Percentiles rank a stretch among this genome's conserved stretches.
phyloP scores from a whole-genome alignment of 92 coral and sea anemone species.

The Palythoa caribaeorum region DNA sequence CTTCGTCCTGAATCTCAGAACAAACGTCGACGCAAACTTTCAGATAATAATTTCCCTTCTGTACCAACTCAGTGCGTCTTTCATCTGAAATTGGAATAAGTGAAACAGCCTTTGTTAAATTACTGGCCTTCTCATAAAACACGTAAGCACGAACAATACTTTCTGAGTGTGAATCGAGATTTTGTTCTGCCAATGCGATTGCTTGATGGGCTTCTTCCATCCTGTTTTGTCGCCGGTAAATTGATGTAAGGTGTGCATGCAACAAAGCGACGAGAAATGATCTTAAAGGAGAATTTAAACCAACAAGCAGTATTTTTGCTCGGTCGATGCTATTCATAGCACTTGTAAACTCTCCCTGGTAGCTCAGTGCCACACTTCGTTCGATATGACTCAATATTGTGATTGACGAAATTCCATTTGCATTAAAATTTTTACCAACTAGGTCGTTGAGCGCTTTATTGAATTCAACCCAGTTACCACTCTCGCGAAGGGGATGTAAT shows the following conservation, averaged over 20 bases:
- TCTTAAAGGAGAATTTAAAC: background rate
- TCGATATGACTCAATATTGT: conserved; percentile 59
- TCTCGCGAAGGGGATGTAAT: conserved; percentile 77
- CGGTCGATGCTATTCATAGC: conserved; percentile 51
- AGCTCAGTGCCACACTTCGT: conserved; percentile 61
- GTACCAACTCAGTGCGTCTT: conserved; percentile 27
- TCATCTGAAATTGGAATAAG: conserved; percentile 26
- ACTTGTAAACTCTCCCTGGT: conserved; percentile 50
- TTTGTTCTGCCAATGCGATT: conserved; percentile 53
- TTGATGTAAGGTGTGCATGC: conserved; percentile 62
- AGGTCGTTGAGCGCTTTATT: background rate
- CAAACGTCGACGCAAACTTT: conserved; percentile 60
- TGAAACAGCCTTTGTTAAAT: conserved; percentile 28
- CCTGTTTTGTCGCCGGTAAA: conserved; percentile 66
- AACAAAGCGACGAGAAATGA: conserved; percentile 52
- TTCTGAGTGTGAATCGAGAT: conserved; percentile 27
- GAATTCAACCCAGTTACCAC: conserved; percentile 67
- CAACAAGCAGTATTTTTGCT: background rate
- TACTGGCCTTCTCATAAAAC: conserved; percentile 72
- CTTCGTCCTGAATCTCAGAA: conserved; percentile 27
- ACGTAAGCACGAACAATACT: conserved; percentile 55
- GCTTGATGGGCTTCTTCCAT: conserved; percentile 43
- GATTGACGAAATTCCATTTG: background rate
- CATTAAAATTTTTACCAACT: background rate
- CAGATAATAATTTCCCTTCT: conserved; percentile 29